Base-by-base conservation (phyloP, 2,113 vertebrate species). In the Ptilorrhoa leucosticta region DNA sequence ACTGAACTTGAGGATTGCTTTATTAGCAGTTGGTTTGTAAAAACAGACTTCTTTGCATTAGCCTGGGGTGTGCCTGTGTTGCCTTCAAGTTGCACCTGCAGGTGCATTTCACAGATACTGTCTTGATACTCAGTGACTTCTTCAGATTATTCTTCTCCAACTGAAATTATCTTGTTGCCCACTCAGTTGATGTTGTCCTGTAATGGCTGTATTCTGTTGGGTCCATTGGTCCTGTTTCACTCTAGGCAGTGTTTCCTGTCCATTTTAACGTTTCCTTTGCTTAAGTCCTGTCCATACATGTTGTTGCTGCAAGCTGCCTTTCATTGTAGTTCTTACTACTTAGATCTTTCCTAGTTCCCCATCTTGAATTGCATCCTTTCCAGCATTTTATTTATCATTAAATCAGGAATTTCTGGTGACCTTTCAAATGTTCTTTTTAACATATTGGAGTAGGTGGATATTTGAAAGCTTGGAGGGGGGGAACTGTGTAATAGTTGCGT, bases 401-500 rank as follows among this genome's bases (percentile, higher is more conserved):
- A 71, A 90, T 71, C 40, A 87, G 37, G 64, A 92, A 75, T 89
- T 82, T 72, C 61, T 61, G 23, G 37, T 94, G 80, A 81, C 88
- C 90, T 96, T 97, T 96, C 57, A 82, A 96, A 75, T 93, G 86
- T 89, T 95, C 76, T 84, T 92, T 95, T 95, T 90, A 94, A 86
- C 92, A 92, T 96, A 96, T 92, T 97, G 96, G 90, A 94, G 96
- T 94, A 94, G 96, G 93, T 95, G 95, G 94, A 69, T 90, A 78
- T 91, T 93, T 87, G 72, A 94, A 90, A 83, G 71, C 69, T 75
- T 66, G 42, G 11, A 0, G 0, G 33, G 27, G 51, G 13, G 33
- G 4, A 31, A 18, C 61, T 61, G 21, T 58, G 31, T 95, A 77
- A 72, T 85, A 77, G 26, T 83, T 88, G 30, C 13, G 17, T 20